Evolutionary conservation across 2,797 vertebrate genomes (phyloP).

Genomic region (Pangasius krempfi): DNA sequence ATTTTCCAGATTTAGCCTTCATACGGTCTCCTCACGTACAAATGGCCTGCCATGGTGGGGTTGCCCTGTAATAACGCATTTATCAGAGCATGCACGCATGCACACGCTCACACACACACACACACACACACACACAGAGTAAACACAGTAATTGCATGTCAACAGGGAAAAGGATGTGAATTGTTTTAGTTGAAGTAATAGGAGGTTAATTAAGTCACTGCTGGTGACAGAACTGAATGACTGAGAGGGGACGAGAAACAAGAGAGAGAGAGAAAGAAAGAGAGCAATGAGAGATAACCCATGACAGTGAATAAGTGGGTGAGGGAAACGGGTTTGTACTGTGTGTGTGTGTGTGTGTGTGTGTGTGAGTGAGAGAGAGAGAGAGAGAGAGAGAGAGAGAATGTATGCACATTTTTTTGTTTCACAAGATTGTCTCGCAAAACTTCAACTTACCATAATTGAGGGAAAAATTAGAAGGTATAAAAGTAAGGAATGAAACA

Average conservation of each 20-base stretch:
- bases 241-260: background rate
- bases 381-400: background rate
- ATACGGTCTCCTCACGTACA: constrained; percentile 54
- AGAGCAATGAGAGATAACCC: background rate
- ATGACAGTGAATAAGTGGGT: background rate
- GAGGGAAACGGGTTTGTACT: background rate
- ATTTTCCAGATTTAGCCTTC: constrained; percentile 56
- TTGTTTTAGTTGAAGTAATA: constrained; percentile 34
- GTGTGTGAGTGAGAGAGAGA: background rate
- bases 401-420: background rate
- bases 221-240: constrained; percentile 22
- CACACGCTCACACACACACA: constrained; percentile 41
- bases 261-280: background rate
- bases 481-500: background rate
- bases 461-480: background rate
- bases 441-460: background rate
- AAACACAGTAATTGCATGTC: constrained; percentile 44
- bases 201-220: constrained; percentile 46
- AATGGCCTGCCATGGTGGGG: constrained; percentile 52
- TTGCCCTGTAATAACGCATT: constrained; percentile 62
- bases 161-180: constrained; percentile 3
- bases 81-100: constrained; percentile 34
- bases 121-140: constrained; percentile 38
- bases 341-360: background rate
- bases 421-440: background rate